Conservation (phyloP, 1,140 invertebrate species). For the Trissolcus basalis region DNA sequence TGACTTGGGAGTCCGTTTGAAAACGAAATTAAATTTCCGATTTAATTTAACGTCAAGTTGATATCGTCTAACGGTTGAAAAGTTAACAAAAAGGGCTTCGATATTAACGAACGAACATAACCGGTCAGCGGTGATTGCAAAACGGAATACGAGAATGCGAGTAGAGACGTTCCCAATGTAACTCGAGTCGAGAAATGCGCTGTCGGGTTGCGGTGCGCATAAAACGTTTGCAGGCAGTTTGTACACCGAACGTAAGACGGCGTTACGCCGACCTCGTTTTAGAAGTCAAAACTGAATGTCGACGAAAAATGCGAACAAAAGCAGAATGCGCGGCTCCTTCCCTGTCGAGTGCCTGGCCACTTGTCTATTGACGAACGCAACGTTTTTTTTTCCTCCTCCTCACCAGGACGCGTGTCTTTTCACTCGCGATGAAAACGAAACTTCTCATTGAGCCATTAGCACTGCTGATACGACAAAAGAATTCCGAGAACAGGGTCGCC, state of each 20-base stretch:
- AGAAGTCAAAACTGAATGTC: conserved; percentile 14
- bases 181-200: conserved; percentile 34
- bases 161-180: conserved; percentile 48
- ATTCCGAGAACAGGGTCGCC: conserved; percentile 31
- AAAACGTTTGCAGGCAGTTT: conserved; percentile 40
- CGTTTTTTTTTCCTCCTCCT: not conserved
- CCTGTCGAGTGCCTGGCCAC: too few species aligned
- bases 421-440: conserved; percentile 13
- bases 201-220: conserved; percentile 33
- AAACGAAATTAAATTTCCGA: too few species aligned
- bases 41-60: too few species aligned
- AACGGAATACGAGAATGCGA: conserved; percentile 36
- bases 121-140: conserved; percentile 37
- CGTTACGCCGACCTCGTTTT: conserved; percentile 28
- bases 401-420: not conserved
- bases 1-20: too few species aligned
- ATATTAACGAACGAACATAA: conserved; percentile 24
- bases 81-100: too few species aligned
- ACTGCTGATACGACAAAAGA: conserved; percentile 26
- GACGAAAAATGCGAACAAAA: conserved; percentile 2
- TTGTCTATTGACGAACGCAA: not conserved
- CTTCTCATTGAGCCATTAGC: conserved; percentile 34
- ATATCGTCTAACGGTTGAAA: too few species aligned
- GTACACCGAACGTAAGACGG: conserved; percentile 40
- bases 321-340: too few species aligned